A percentile compares a stretch with the other conserved stretches of the same genome.
phyloP scores from a whole-genome alignment of 2,888 invertebrate species.

The Alsophila aescularia region DNA sequence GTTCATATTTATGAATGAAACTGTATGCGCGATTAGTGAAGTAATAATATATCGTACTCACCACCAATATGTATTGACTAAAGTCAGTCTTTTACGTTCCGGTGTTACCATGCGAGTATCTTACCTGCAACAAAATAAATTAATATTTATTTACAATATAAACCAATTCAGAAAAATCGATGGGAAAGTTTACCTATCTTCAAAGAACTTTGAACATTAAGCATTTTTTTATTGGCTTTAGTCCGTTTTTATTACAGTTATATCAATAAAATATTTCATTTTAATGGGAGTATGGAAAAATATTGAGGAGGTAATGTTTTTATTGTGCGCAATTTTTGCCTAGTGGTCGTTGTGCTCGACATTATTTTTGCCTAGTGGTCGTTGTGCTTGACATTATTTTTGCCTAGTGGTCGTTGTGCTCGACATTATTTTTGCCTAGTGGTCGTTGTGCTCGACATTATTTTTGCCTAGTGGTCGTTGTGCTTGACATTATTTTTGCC shows the following conservation, averaged over 20 bases:
- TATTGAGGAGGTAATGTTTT: background rate
- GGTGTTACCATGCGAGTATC: background rate
- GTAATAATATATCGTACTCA: too few relatives aligned
- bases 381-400: too few relatives aligned
- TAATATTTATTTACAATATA: background rate
- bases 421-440: too few relatives aligned
- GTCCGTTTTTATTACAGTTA: background rate
- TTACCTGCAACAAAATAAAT: slow-evolving; percentile 23
- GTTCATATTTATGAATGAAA: too few relatives aligned
- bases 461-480: too few relatives aligned
- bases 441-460: too few relatives aligned
- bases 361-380: too few relatives aligned
- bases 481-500: too few relatives aligned
- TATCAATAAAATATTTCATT: slow-evolving; percentile 5
- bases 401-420: too few relatives aligned
- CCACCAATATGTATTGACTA: too few relatives aligned
- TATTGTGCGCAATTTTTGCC: background rate
- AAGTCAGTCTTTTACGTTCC: background rate
- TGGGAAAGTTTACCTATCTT: background rate
- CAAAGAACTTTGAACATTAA: slow-evolving; percentile 1
- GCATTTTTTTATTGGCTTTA: slow-evolving; percentile 3
- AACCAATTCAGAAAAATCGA: background rate
- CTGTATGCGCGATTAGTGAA: too few relatives aligned
- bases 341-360: background rate
- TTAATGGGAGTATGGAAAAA: background rate